A percentile compares a stretch with the other conserved stretches of the same genome.
These are phyloP conservation scores for Jacana jacana DNA, from an alignment of 2,113 vertebrate genomes.

Conservation along the genomic window DNA sequence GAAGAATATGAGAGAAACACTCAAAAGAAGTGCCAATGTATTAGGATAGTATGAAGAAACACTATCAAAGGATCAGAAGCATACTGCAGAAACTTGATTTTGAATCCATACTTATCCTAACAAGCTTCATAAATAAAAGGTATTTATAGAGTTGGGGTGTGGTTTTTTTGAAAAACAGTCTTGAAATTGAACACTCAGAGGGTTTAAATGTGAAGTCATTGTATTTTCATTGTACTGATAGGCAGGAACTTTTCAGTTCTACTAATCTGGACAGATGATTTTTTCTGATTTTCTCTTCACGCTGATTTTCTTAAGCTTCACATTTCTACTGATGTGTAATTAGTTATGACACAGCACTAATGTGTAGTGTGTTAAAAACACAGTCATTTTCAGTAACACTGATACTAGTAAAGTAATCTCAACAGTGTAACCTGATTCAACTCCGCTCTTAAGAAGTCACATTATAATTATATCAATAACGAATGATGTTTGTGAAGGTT, in stretches of 20 bases:
- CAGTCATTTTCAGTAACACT: neutral
- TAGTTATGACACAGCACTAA: neutral
- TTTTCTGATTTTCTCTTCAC: neutral
- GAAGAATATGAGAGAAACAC: neutral
- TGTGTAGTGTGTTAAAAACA: neutral
- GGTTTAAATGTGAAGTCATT: neutral
- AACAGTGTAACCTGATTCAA: neutral
- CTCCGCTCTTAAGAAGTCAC: neutral
- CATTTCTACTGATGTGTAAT: neutral
- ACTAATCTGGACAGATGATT: neutral
- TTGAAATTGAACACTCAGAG: neutral
- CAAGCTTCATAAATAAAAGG: neutral
- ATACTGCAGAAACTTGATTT: neutral
- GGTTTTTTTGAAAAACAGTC: neutral
- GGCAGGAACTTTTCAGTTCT: neutral
- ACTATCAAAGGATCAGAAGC: neutral
- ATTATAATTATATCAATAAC: neutral
- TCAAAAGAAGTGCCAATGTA: neutral
- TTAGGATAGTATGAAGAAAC: neutral
- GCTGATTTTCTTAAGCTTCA: neutral
- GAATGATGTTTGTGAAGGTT: neutral
- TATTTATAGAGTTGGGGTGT: accelerated
- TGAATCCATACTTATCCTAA: neutral
- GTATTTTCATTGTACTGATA: neutral
- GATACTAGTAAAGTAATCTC: neutral